Conservation (phyloP, 2,113 vertebrate species). For the Anhinga anhinga region DNA sequence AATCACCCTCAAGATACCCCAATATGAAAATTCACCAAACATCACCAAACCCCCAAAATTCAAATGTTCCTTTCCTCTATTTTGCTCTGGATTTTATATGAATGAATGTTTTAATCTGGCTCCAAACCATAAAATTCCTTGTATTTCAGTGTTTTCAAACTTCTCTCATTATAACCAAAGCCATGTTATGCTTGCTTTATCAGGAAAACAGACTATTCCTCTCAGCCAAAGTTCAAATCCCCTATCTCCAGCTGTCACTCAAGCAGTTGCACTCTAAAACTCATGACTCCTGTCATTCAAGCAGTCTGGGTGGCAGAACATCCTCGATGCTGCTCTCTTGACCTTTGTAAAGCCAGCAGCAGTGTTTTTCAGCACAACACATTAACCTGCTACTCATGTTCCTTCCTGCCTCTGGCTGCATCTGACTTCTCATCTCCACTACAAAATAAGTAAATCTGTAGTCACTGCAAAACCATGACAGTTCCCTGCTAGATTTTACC, state of each 20-base stretch:
- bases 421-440: neutral
- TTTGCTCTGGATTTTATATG: neutral
- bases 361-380: neutral
- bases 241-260: neutral
- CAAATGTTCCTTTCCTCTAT: neutral
- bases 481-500: neutral
- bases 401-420: neutral
- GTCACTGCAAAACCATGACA: neutral
- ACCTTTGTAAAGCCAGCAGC: neutral
- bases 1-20: neutral
- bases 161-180: neutral
- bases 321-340: neutral
- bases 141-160: neutral
- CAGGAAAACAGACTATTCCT: neutral
- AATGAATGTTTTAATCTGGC: neutral
- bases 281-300: neutral
- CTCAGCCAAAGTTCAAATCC: neutral
- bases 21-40: neutral
- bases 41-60: neutral
- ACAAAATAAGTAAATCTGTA: neutral
- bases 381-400: neutral
- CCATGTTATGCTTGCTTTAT: neutral
- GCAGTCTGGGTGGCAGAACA: neutral
- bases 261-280: neutral
- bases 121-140: neutral